A percentile compares a stretch with the other conserved stretches of the same genome.
Evolutionary conservation across 2,888 invertebrate genomes (phyloP).

Genomic region (Xylocampa areola): DNA sequence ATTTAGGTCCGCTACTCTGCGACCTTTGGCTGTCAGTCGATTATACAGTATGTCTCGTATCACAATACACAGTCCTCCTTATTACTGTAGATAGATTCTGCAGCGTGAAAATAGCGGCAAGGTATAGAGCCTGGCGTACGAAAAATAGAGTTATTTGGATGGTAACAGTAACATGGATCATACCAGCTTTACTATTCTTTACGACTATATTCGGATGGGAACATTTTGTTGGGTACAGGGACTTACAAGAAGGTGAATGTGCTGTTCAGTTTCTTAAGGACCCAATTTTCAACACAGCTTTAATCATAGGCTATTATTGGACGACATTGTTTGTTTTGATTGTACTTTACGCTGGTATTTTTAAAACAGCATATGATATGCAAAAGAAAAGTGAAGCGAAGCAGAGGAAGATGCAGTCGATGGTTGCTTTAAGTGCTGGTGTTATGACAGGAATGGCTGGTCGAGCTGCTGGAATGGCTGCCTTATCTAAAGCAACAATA

Average conservation of each 20-base stretch:
- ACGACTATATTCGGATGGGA: conserved; percentile 99
- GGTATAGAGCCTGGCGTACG: conserved; percentile 98
- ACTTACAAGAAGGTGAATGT: conserved; percentile 96
- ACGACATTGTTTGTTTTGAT: conserved; percentile 98
- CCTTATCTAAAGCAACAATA: conserved; percentile 93
- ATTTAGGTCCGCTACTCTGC: conserved; percentile 98
- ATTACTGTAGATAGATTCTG: conserved; percentile 99
- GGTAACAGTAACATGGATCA: conserved; percentile 98
- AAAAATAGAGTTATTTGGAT: conserved; percentile 98
- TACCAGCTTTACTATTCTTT: conserved; percentile 98
- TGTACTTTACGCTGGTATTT: conserved; percentile 98
- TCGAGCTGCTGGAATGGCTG: conserved; percentile 95
- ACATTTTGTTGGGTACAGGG: conserved; percentile 97
- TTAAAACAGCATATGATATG: conserved; percentile 99
- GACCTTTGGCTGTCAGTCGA: conserved; percentile 99
- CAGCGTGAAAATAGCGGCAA: conserved; percentile 99
- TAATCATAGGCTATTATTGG: conserved; percentile 99
- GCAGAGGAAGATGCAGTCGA: conserved; percentile 98
- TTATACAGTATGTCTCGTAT: conserved; percentile 99
- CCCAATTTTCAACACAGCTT: conserved; percentile 98
- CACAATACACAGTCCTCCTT: conserved; percentile 99
- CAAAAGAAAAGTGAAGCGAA: conserved; percentile 99
- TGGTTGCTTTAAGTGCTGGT: conserved; percentile 97
- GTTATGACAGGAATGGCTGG: conserved; percentile 98
- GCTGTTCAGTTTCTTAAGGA: conserved; percentile 99